Percentiles rank a stretch among this genome's conserved stretches.
phyloP scores from a whole-genome alignment of 2,797 vertebrate genomes.

The Sylvia borin region DNA sequence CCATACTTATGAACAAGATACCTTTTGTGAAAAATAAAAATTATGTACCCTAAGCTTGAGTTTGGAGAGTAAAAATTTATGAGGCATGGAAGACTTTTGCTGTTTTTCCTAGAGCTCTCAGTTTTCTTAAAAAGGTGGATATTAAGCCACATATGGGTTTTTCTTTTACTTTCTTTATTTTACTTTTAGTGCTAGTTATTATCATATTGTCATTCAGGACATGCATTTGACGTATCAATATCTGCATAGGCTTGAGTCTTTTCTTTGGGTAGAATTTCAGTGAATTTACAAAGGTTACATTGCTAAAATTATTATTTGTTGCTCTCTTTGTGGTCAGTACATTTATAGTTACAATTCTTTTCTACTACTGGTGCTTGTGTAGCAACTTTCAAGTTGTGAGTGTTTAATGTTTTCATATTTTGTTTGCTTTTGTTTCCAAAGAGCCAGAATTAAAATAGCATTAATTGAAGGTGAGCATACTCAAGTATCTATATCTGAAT shows the following conservation, averaged over 20 bases:
- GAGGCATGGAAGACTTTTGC: constrained; percentile 17
- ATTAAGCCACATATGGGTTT: constrained; percentile 19
- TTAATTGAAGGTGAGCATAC: not conserved
- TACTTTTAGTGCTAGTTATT: not conserved
- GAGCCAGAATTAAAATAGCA: constrained; percentile 45
- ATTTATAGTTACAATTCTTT: constrained; percentile 38
- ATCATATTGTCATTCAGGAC: not conserved
- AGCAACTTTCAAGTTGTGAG: constrained; percentile 9
- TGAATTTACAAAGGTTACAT: not conserved
- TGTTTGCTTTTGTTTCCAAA: constrained; percentile 46
- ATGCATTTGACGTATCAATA: not conserved
- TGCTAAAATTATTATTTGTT: not conserved
- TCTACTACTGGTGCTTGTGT: not conserved
- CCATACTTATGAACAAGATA: constrained; percentile 21
- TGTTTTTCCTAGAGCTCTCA: constrained; percentile 53
- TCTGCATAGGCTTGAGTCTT: not conserved
- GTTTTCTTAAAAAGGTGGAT: constrained; percentile 48
- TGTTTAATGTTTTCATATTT: not conserved
- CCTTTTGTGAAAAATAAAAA: constrained; percentile 60
- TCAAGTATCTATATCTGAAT: not conserved
- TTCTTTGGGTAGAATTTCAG: not conserved
- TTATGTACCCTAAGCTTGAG: constrained; percentile 24
- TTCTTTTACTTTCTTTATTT: not conserved
- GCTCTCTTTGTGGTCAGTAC: not conserved
- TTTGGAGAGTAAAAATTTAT: constrained; percentile 51